Evolutionary conservation across 2,797 vertebrate genomes (phyloP), one percentile per base, ranked within the genome.

Genomic region (Novumbra hubbsi): DNA sequence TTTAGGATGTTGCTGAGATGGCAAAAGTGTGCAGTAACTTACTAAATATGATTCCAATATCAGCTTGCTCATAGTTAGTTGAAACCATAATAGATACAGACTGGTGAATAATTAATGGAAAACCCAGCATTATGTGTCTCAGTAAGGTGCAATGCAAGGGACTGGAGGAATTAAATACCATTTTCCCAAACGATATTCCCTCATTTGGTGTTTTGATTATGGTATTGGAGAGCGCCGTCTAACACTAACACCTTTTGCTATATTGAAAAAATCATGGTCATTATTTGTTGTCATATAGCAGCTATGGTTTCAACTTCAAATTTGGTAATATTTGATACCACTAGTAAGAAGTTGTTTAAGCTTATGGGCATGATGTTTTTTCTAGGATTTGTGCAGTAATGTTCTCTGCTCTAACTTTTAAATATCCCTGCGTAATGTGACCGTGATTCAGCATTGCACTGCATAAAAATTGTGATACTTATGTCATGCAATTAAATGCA

Each of bases 401-500:
- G 55, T 27, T 9, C n/a, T 60, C 8, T 60, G 6, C 21, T 60
- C 55, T 60, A 19, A 21, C 55, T 24, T 21, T n/a, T 57, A 27
- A 60, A 60, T 57, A 57, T 60, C 55, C 7, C 55, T 60, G 55
- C 24, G n/a, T 60, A 60, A 60, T 60, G 55, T 60, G 55, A 60
- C 9, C 14, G 55, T 60, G 9, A 24, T 60, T 24, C 9, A 24
- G 19, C 24, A 24, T 60, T 60, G n/a, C 52, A 55, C 52, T 55
- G n/a, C 52, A 55, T 21, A 55, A 19, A 9, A 60, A 60, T 24
- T 24, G 55, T n/a, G n/a, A n/a, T n/a, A n/a, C n/a, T n/a, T n/a
- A n/a, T n/a, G n/a, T n/a, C n/a, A n/a, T n/a, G n/a, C n/a, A n/a
- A n/a, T n/a, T n/a, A n/a, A n/a, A n/a, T n/a, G n/a, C n/a, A n/a